These are phyloP conservation scores for Triops cancriformis DNA, from an alignment of 1,140 invertebrate genomes.

Conservation along the genomic window DNA sequence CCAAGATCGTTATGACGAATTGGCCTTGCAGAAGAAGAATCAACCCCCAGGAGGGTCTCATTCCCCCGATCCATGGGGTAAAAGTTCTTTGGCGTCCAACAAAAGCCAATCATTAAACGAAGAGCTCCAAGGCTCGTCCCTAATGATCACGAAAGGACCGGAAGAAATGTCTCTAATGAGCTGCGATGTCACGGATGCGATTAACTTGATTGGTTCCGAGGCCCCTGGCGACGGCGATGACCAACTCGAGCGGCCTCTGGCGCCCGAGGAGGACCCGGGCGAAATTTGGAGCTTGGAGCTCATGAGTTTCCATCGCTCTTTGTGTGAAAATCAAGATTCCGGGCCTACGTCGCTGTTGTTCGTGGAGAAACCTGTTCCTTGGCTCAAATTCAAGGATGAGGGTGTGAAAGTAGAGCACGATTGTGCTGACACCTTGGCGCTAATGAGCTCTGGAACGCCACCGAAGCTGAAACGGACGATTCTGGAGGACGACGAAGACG, in stretches of 20 bases:
- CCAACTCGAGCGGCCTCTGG: not conserved
- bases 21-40: not conserved
- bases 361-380: not conserved
- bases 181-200: slow-evolving; percentile 3
- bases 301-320: not conserved
- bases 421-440: not conserved
- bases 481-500: slow-evolving; percentile 18
- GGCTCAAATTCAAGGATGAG: not conserved
- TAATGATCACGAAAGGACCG: not conserved
- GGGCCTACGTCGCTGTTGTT: not conserved
- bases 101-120: not conserved
- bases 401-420: not conserved
- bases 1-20: not conserved
- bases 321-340: not conserved
- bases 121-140: not conserved
- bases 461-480: not conserved
- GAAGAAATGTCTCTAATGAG: not conserved
- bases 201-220: not conserved
- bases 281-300: not conserved
- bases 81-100: not conserved
- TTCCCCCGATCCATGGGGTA: not conserved
- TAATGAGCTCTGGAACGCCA: not conserved
- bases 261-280: not conserved
- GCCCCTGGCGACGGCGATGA: not conserved
- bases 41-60: not conserved